Base-by-base conservation (phyloP, 2,797 vertebrate genomes). In the Rachycentron canadum region DNA sequence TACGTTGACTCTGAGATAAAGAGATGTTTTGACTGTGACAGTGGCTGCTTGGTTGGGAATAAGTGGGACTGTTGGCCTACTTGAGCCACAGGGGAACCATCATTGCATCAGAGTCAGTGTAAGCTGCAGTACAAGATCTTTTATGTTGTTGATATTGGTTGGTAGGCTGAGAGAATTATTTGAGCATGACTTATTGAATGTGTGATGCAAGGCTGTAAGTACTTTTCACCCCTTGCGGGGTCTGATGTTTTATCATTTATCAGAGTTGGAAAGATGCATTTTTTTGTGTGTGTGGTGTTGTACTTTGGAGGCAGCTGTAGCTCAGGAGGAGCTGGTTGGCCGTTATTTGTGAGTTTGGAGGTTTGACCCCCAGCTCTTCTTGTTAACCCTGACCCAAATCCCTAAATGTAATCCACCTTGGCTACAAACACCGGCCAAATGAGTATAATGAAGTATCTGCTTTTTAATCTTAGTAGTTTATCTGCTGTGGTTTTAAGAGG, bases 31-130 rank as follows among this genome's bases (percentile, higher is more conserved):
- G 60, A 50, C 47, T 1, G 53, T 56, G 73, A 69, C 73, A n/a
- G 56, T 57, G 78, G 79, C 78, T 61, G 69, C 79, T 68, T 45
- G 58, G 45, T 82, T 69, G 25, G 50, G 43, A 64, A 49, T 57
- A 47, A 78, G 50, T 45, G 61, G 52, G 32, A 64, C n/a, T 73
- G 49, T 72, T 65, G 71, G 21, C 59, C 62, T 25, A 10, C 52
- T 52, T 43, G 30, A 66, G 69, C 47, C 49, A 1, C 52, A 43
- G 32, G 45, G 47, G 53, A 23, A 28, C 30, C 19, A 21, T 25
- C 7, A 0, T 0, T 30, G 25, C 32, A 12, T 58, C 57, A 30
- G 30, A 6, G 41, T 23, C 38, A 43, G 21, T 32, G 21, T n/a
- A 4, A 26, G 21, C 38, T 21, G 41, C 62, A 53, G 14, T 2